Percentiles rank a stretch among this genome's conserved stretches.
Evolutionary conservation across 92 coral and sea anemone species (phyloP).

Genomic region (Nematostella vectensis): DNA sequence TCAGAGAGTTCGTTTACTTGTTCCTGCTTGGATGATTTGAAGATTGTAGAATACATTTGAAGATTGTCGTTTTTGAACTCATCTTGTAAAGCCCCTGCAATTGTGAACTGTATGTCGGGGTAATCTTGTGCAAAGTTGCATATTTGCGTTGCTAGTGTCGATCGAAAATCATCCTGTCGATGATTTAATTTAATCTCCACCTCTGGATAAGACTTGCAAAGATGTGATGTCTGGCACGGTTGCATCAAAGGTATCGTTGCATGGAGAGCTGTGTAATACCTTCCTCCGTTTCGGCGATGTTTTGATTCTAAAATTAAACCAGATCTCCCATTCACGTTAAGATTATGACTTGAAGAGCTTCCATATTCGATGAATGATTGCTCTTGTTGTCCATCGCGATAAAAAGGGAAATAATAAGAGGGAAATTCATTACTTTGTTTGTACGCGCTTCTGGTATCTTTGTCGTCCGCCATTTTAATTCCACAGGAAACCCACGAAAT

Average conservation of each 20-base stretch:
- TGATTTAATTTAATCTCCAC: not conserved
- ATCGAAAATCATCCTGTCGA: not conserved
- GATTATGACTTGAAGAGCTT: constrained; percentile 41
- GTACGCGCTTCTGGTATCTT: not conserved
- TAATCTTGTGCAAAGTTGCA: constrained; percentile 38
- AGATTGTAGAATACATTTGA: too few relatives aligned
- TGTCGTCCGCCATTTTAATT: not conserved
- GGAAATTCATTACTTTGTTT: too few relatives aligned
- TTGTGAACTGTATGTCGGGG: constrained; percentile 45
- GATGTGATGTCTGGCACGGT: constrained; percentile 31
- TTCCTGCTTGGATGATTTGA: too few relatives aligned
- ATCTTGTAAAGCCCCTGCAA: too few relatives aligned
- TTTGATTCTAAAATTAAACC: constrained; percentile 26
- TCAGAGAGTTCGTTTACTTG: too few relatives aligned
- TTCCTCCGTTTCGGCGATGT: constrained; percentile 25
- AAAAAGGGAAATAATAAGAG: constrained; percentile 65
- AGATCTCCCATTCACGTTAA: constrained; percentile 35
- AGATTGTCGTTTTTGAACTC: too few relatives aligned
- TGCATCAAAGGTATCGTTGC: constrained; percentile 55
- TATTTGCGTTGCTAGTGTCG: constrained; percentile 15
- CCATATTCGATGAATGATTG: constrained; percentile 82
- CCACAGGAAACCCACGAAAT: constrained; percentile 11
- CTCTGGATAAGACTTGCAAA: constrained; percentile 12
- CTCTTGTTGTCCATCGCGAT: constrained; percentile 33
- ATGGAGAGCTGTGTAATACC: constrained; percentile 8